Evolutionary conservation across 2,797 vertebrate species (phyloP).

Genomic region (Hylomyscus alleni): DNA sequence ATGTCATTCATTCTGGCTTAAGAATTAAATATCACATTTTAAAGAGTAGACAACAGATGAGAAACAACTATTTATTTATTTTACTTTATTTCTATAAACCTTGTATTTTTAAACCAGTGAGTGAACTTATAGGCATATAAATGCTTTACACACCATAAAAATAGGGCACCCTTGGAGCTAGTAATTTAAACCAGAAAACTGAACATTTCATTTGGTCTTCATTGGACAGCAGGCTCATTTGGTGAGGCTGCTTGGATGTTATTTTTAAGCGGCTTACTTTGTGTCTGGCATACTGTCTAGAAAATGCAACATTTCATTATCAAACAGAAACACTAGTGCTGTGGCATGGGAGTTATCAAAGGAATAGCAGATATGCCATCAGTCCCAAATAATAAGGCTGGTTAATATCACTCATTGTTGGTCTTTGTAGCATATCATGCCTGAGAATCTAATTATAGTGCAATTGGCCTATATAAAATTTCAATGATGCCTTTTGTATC

Average conservation of each 20-base stretch:
- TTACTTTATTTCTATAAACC: slow-evolving; percentile 43
- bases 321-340: slow-evolving; percentile 83
- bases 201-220: slow-evolving; percentile 68
- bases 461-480: slow-evolving; percentile 64
- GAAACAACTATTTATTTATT: background rate
- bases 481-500: slow-evolving; percentile 35
- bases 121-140: slow-evolving; percentile 61
- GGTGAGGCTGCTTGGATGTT: slow-evolving; percentile 82
- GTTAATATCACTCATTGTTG: slow-evolving; percentile 70
- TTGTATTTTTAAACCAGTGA: slow-evolving; percentile 57
- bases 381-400: slow-evolving; percentile 74
- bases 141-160: slow-evolving; percentile 64
- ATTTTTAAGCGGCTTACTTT: slow-evolving; percentile 87
- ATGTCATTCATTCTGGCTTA: too few species aligned
- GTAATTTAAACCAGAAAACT: slow-evolving; percentile 73
- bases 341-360: slow-evolving; percentile 84
- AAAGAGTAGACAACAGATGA: slow-evolving; percentile 59
- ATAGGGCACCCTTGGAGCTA: slow-evolving; percentile 54
- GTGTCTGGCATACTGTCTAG: slow-evolving; percentile 85
- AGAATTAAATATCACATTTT: too few species aligned
- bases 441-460: slow-evolving; percentile 53
- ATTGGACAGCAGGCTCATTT: slow-evolving; percentile 74
- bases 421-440: slow-evolving; percentile 48
- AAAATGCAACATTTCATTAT: slow-evolving; percentile 83
- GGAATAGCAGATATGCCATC: slow-evolving; percentile 71